phyloP scores from a whole-genome alignment of 2,797 vertebrate species.

The Echiichthys vipera region DNA sequence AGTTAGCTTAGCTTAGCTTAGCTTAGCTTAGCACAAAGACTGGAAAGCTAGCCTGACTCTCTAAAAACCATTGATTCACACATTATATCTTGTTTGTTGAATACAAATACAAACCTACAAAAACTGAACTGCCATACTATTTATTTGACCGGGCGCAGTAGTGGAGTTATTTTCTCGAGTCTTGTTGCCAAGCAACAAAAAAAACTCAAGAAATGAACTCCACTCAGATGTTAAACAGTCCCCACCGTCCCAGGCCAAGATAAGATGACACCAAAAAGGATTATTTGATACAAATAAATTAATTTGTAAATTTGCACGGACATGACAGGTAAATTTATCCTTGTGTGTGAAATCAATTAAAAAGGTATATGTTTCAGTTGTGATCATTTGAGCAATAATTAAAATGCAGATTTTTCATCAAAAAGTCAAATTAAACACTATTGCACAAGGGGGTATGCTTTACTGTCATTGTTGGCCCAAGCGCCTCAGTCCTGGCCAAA shows the following conservation, averaged over 20 bases:
- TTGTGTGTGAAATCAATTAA: not conserved
- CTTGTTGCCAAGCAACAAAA: not conserved
- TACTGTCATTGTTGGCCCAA: too few species aligned
- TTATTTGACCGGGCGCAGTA: not conserved
- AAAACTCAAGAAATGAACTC: not conserved
- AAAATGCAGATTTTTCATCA: too few species aligned
- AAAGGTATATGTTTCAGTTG: not conserved
- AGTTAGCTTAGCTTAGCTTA: slow-evolving; percentile 2
- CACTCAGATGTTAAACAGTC: too few species aligned
- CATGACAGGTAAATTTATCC: not conserved
- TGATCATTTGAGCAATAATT: not conserved
- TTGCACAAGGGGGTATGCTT: too few species aligned
- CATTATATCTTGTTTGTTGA: not conserved
- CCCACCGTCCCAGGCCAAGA: too few species aligned
- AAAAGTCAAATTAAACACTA: too few species aligned
- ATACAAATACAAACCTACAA: not conserved
- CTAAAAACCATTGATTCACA: not conserved
- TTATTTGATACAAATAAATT: too few species aligned
- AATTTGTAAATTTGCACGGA: too few species aligned
- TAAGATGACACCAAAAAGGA: too few species aligned
- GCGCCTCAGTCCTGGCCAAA: too few species aligned
- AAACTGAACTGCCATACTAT: not conserved
- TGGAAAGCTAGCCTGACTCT: not conserved
- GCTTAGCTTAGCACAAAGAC: not conserved
- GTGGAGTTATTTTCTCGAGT: not conserved